phyloP scores from a whole-genome alignment of 35 echinoderm and acorn worm species.

The Stichopus chloronotus region DNA sequence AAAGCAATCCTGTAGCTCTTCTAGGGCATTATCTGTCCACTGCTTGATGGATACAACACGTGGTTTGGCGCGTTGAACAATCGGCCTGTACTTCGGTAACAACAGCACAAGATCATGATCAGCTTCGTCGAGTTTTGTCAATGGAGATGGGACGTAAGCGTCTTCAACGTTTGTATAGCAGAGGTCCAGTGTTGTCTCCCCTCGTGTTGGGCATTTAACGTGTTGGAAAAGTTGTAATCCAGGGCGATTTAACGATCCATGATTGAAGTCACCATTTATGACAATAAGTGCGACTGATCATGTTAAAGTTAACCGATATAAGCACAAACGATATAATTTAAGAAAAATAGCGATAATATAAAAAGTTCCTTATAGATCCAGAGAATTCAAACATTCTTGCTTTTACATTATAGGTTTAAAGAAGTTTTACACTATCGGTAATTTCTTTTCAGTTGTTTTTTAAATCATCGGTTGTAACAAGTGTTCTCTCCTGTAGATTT shows the following conservation, averaged over 20 bases:
- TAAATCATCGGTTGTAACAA: too few relatives aligned
- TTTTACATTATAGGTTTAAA: too few relatives aligned
- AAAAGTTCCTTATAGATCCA: too few relatives aligned
- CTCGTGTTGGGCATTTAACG: conserved; percentile 3
- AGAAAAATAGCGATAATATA: too few relatives aligned
- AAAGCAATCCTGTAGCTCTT: conserved; percentile 17
- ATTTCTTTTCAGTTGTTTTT: too few relatives aligned
- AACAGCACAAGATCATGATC: conserved; percentile 10
- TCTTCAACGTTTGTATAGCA: conserved; percentile 47
- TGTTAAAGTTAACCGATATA: too few relatives aligned
- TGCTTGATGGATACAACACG: background rate
- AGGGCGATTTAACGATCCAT: background rate
- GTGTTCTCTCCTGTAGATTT: too few relatives aligned
- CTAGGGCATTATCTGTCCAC: conserved; percentile 1
- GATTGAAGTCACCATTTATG: conserved; percentile 40
- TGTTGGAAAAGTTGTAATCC: background rate
- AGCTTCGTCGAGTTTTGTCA: background rate
- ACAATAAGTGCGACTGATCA: background rate
- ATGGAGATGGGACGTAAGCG: background rate
- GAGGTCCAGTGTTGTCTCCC: conserved; percentile 4
- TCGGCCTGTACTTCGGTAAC: background rate
- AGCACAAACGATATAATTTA: too few relatives aligned
- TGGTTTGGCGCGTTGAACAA: background rate
- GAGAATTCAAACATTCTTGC: too few relatives aligned
- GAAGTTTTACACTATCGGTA: too few relatives aligned